Conservation (phyloP, 1,140 invertebrate species). For the Drosophila pandora region DNA sequence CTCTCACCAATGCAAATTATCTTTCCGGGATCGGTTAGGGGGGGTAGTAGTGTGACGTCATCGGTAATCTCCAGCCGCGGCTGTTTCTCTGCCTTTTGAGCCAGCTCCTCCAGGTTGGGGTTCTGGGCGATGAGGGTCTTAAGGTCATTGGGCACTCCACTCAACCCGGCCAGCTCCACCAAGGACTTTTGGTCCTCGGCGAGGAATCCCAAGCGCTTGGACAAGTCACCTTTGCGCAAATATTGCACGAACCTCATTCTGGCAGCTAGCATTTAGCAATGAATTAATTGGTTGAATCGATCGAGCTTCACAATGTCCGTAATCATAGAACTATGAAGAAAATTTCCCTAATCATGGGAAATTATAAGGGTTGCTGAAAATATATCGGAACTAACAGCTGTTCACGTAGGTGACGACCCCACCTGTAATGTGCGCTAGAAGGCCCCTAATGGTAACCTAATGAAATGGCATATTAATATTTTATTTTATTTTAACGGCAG, state of each 20-base stretch:
- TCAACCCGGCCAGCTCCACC: slow-evolving; percentile 55
- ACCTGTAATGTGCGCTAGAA: no score
- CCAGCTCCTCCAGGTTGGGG: slow-evolving; percentile 56
- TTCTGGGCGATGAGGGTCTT: slow-evolving; percentile 70
- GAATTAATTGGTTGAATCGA: slow-evolving; percentile 44
- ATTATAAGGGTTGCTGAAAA: no score
- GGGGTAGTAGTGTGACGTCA: slow-evolving; percentile 87
- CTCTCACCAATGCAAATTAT: slow-evolving; percentile 87
- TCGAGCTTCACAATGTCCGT: background rate
- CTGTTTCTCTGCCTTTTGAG: slow-evolving; percentile 51
- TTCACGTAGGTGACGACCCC: no score
- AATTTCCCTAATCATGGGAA: background rate
- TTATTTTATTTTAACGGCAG: no score
- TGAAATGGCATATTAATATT: no score
- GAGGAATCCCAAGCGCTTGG: slow-evolving; percentile 68
- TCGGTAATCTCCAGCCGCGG: slow-evolving; percentile 52
- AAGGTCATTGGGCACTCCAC: slow-evolving; percentile 65
- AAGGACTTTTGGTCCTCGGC: slow-evolving; percentile 73
- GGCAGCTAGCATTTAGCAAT: slow-evolving; percentile 62
- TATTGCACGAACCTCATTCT: slow-evolving; percentile 84
- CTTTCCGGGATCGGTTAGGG: slow-evolving; percentile 90
- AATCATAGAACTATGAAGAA: background rate
- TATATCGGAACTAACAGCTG: no score
- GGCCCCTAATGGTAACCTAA: no score
- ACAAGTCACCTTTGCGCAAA: slow-evolving; percentile 70